Conservation (phyloP, 2,797 vertebrate species). For the Alfaro cultratus region DNA sequence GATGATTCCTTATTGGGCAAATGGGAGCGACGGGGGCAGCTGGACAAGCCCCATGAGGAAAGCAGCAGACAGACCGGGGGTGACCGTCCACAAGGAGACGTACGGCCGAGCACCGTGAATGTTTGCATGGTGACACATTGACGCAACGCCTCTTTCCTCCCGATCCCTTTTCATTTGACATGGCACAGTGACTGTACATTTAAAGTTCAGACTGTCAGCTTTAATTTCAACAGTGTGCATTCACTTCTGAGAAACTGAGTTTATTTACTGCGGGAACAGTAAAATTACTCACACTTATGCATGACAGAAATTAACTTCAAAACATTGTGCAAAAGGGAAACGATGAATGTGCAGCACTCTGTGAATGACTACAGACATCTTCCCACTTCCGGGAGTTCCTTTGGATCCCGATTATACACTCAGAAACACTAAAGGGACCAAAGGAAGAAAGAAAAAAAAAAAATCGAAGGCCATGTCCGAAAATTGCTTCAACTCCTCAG, state of each 20-base stretch:
- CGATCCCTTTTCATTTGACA: conserved; percentile 52
- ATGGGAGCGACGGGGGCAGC: conserved; percentile 31
- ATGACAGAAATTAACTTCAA: conserved; percentile 3
- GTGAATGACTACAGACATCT: conserved; percentile 5
- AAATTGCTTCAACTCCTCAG: conserved; percentile 40
- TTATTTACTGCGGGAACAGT: not conserved
- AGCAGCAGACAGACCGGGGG: conserved; percentile 33
- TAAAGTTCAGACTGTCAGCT: conserved; percentile 75
- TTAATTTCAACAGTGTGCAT: conserved; percentile 41
- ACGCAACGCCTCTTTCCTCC: conserved; percentile 39
- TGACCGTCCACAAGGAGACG: conserved; percentile 32
- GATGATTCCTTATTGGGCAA: conserved; percentile 43
- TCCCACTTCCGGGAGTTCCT: not conserved
- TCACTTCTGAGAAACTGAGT: conserved; percentile 5
- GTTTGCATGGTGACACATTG: conserved; percentile 58
- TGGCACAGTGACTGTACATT: conserved; percentile 62
- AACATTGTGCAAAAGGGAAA: conserved; percentile 4
- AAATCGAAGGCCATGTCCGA: conserved; percentile 33
- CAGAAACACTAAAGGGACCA: conserved; percentile 18
- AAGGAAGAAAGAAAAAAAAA: conserved; percentile 17
- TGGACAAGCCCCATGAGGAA: conserved; percentile 47
- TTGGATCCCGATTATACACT: conserved; percentile 16
- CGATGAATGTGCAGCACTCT: conserved; percentile 3
- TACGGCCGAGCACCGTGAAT: conserved; percentile 43
- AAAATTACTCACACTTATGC: conserved; percentile 13